Evolutionary conservation across 1,140 invertebrate genomes (phyloP).

Genomic region (Cydia amplana): DNA sequence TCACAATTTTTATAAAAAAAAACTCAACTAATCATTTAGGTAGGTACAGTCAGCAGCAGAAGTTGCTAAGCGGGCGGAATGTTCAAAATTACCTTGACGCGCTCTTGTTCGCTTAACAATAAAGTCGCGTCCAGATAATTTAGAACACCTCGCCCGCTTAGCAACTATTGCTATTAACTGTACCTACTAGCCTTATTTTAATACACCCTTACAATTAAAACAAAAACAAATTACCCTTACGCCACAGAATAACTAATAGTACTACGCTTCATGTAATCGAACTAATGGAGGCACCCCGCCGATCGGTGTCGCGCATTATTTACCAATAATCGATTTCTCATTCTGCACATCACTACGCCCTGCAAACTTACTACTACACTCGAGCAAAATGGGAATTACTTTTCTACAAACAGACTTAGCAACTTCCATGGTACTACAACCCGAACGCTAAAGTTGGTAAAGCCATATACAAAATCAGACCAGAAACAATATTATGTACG

Average conservation of each 20-base stretch:
- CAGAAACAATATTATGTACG: constrained; percentile 2
- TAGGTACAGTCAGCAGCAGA: too few relatives aligned
- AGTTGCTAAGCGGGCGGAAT: too few relatives aligned
- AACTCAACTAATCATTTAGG: too few relatives aligned
- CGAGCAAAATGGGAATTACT: neutral
- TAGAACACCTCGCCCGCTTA: too few relatives aligned
- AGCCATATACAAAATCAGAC: constrained; percentile 10
- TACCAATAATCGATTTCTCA: constrained; percentile 32
- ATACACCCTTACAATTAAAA: neutral
- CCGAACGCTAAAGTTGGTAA: neutral
- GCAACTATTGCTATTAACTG: too few relatives aligned
- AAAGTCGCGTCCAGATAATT: too few relatives aligned
- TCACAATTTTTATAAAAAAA: neutral
- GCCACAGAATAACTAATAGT: too few relatives aligned
- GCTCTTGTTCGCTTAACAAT: too few relatives aligned
- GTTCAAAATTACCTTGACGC: too few relatives aligned
- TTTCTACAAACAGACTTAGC: neutral
- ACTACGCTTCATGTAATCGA: constrained; percentile 11
- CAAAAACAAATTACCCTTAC: neutral
- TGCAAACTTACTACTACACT: constrained; percentile 5
- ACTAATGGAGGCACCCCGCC: constrained; percentile 26
- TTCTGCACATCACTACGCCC: constrained; percentile 25
- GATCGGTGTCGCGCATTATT: constrained; percentile 32
- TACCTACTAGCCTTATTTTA: neutral
- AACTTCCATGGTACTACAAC: neutral